phyloP scores from a whole-genome alignment of 2,113 vertebrate genomes.

The Montifringilla adamsi region DNA sequence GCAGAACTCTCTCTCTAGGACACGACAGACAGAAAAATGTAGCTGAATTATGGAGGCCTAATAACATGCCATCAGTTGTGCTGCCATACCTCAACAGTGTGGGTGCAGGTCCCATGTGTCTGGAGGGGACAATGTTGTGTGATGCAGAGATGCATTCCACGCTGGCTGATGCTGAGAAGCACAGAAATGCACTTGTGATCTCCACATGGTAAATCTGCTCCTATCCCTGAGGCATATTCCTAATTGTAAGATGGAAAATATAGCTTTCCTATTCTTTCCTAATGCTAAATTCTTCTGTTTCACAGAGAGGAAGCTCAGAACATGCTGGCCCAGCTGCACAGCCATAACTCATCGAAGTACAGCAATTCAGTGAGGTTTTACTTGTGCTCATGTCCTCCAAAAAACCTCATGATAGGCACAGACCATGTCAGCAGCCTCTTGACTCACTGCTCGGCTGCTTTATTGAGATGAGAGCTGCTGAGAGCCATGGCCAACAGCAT shows the following conservation, averaged over 20 bases:
- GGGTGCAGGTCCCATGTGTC: not conserved
- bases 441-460: not conserved
- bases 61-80: not conserved
- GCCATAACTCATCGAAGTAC: not conserved
- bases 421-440: not conserved
- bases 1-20: not conserved
- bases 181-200: not conserved
- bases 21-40: not conserved
- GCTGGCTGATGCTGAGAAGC: not conserved
- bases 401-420: not conserved
- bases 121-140: not conserved
- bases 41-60: not conserved
- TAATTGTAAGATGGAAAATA: not conserved
- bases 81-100: not conserved
- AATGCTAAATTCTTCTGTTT: not conserved
- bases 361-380: not conserved
- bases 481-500: not conserved
- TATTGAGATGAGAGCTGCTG: constrained; percentile 18
- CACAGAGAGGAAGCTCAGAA: not conserved
- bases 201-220: not conserved
- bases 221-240: not conserved
- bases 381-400: not conserved
- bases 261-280: not conserved
- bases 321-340: not conserved
- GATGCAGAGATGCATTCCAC: not conserved